Conservation (phyloP, 2,888 invertebrate species). For the Crematogaster levior region DNA sequence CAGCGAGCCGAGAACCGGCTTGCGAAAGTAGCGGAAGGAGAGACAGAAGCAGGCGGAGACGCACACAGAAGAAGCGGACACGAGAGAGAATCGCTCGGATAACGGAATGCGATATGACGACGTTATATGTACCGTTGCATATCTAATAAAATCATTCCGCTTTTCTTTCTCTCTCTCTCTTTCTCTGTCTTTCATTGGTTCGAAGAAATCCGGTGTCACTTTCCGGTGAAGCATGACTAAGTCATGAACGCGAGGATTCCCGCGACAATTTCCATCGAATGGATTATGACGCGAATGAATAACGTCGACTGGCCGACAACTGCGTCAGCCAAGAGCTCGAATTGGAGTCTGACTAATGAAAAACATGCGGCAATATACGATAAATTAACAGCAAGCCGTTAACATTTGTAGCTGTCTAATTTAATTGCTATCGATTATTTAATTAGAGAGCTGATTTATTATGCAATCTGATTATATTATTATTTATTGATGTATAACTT, state of each 20-base stretch:
- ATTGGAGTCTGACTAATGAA: conserved; percentile 17
- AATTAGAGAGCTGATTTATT: background rate
- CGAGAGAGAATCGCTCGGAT: background rate
- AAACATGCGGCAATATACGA: background rate
- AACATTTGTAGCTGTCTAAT: background rate
- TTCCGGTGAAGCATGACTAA: conserved; percentile 6
- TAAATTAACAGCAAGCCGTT: background rate
- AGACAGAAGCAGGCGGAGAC: background rate
- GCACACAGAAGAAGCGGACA: background rate
- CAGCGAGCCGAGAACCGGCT: background rate
- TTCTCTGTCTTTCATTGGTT: background rate
- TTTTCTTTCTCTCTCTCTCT: background rate
- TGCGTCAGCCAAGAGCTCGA: background rate
- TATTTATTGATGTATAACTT: background rate
- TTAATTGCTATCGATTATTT: background rate
- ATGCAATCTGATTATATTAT: background rate
- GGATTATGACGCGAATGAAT: conserved; percentile 5
- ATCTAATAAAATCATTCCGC: conserved; percentile 6
- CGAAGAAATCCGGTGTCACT: background rate
- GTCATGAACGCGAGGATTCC: background rate
- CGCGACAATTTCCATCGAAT: conserved; percentile 12
- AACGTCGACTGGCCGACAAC: background rate
- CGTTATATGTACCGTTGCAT: conserved; percentile 19
- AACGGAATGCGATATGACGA: conserved; percentile 6
- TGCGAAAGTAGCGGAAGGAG: conserved; percentile 10